Conservation (phyloP, 2,888 invertebrate species). For the Auanema sp. region DNA sequence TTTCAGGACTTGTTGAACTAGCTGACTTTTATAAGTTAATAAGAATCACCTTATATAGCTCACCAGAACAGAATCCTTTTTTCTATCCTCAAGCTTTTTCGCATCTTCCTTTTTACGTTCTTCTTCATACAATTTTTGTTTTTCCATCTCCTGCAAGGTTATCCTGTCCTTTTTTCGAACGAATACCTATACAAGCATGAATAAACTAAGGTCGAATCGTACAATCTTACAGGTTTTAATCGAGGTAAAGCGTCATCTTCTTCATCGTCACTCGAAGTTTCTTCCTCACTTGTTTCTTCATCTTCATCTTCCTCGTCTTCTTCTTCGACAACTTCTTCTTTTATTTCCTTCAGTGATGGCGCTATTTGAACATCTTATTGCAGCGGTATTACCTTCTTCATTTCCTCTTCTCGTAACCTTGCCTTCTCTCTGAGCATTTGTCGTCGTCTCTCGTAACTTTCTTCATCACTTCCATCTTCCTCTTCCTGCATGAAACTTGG, state of each 20-base stretch:
- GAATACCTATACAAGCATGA: slow-evolving; percentile 60
- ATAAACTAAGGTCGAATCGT: too few relatives aligned
- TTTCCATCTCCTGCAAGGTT: slow-evolving; percentile 90
- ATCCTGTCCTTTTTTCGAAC: slow-evolving; percentile 76
- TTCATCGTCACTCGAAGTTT: slow-evolving; percentile 64
- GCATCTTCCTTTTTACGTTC: slow-evolving; percentile 82
- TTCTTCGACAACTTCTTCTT: slow-evolving; percentile 32
- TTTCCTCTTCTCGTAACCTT: slow-evolving; percentile 25
- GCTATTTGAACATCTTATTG: slow-evolving; percentile 1
- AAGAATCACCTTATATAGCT: neutral
- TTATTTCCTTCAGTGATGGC: slow-evolving; percentile 4
- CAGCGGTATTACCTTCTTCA: slow-evolving; percentile 27
- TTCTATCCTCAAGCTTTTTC: slow-evolving; percentile 83
- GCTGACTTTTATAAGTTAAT: slow-evolving; percentile 64
- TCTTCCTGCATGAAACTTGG: slow-evolving; percentile 12
- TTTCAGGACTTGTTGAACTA: slow-evolving; percentile 68
- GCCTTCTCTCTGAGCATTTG: slow-evolving; percentile 30
- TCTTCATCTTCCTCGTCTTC: slow-evolving; percentile 43
- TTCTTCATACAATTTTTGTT: slow-evolving; percentile 81
- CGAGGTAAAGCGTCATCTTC: slow-evolving; percentile 67
- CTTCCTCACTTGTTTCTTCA: slow-evolving; percentile 45
- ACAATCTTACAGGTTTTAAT: slow-evolving; percentile 67
- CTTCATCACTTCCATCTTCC: slow-evolving; percentile 39
- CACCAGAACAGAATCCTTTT: slow-evolving; percentile 78
- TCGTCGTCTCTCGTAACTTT: slow-evolving; percentile 34